phyloP scores from a whole-genome alignment of 2,888 invertebrate species.

The Alloplasta piceator region DNA sequence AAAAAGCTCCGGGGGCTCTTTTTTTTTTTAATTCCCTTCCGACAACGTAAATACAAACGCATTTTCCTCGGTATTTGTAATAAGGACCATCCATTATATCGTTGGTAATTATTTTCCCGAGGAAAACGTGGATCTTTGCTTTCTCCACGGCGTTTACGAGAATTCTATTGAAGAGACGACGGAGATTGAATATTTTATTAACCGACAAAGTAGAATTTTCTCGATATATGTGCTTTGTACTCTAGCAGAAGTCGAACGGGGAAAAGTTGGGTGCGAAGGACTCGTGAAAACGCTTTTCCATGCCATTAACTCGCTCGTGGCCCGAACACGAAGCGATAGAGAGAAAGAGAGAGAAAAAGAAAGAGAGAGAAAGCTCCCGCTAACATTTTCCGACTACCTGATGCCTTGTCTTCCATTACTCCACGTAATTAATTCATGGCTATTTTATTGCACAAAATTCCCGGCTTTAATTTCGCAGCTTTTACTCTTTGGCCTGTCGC shows the following conservation, averaged over 20 bases:
- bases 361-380: background rate
- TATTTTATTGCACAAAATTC: conserved; percentile 61
- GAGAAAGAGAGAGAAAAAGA: conserved; percentile 1
- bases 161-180: conserved; percentile 43
- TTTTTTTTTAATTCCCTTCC: background rate
- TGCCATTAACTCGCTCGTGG: conserved; percentile 29
- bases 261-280: conserved; percentile 50
- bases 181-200: conserved; percentile 37
- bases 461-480: conserved; percentile 46
- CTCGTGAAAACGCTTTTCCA: conserved; percentile 56
- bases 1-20: background rate
- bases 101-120: too few relatives aligned
- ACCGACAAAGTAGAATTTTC: conserved; percentile 17
- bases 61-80: too few relatives aligned
- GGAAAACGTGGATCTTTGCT: too few relatives aligned
- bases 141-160: too few relatives aligned
- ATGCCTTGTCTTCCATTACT: conserved; percentile 19
- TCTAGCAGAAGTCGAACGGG: conserved; percentile 14
- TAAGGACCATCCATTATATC: too few relatives aligned
- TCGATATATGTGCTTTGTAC: background rate
- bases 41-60: too few relatives aligned
- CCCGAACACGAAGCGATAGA: background rate
- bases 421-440: conserved; percentile 64
- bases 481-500: background rate
- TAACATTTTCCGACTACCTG: conserved; percentile 6